Evolutionary conservation across 2,113 vertebrate genomes (phyloP).

Genomic region (Caracal caracal): DNA sequence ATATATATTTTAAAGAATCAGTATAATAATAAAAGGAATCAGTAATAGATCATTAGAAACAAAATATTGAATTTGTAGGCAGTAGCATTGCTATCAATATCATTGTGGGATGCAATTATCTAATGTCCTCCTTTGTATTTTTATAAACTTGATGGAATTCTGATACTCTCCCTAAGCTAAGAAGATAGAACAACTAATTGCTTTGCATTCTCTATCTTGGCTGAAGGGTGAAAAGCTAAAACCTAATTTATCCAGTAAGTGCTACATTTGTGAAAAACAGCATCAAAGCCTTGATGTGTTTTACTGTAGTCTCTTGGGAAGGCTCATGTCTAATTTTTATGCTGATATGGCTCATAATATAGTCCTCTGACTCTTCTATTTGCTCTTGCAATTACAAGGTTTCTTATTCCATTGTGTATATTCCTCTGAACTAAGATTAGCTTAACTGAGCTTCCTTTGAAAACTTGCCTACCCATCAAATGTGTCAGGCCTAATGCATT

Average conservation of each 20-base stretch:
- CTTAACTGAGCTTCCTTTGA: constrained; percentile 86
- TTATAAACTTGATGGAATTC: constrained; percentile 84
- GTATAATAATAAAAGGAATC: constrained; percentile 68
- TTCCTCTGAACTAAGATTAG: constrained; percentile 87
- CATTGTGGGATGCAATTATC: constrained; percentile 72
- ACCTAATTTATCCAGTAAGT: constrained; percentile 86
- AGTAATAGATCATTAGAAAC: constrained; percentile 68
- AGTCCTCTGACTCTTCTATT: constrained; percentile 85
- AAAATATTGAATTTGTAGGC: constrained; percentile 68
- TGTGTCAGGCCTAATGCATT: constrained; percentile 86
- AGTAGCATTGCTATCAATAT: constrained; percentile 47
- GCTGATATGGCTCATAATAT: constrained; percentile 85
- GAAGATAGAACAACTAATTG: constrained; percentile 84
- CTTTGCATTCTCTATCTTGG: constrained; percentile 85
- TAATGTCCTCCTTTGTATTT: constrained; percentile 79
- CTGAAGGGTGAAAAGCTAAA: constrained; percentile 86
- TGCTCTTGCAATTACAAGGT: constrained; percentile 86
- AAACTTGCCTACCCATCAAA: constrained; percentile 86
- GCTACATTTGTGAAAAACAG: constrained; percentile 84
- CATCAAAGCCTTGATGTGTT: constrained; percentile 82
- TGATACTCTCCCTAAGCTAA: constrained; percentile 81
- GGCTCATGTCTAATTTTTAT: constrained; percentile 84
- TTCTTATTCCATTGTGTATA: constrained; percentile 85
- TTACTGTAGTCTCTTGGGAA: constrained; percentile 82
- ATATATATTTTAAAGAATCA: constrained; percentile 66